Conservation (phyloP, 2,797 vertebrate species). For the Dallia pectoralis region DNA sequence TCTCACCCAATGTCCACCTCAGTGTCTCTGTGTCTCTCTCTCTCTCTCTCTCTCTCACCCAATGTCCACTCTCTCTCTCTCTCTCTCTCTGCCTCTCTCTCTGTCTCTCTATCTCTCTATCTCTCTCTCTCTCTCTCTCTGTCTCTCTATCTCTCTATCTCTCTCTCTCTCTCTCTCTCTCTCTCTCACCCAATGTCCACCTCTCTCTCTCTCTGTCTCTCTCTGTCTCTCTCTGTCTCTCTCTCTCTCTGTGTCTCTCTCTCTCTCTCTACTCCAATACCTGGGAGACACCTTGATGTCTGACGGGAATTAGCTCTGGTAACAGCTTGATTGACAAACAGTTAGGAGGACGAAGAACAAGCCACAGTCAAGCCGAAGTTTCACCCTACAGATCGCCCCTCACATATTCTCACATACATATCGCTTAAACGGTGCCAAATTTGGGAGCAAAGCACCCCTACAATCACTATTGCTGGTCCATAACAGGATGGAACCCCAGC, state of each 20-base stretch:
- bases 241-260: neutral
- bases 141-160: slow-evolving; percentile 8
- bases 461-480: neutral
- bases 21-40: slow-evolving; percentile 33
- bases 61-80: neutral
- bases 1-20: neutral
- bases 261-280: neutral
- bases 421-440: neutral
- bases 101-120: neutral
- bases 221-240: neutral
- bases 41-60: neutral
- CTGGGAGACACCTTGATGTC: neutral
- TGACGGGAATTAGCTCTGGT: neutral
- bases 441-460: neutral
- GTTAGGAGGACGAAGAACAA: neutral
- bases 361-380: neutral
- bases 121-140: slow-evolving; percentile 28
- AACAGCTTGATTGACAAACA: neutral
- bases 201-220: no score
- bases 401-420: neutral
- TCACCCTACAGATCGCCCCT: neutral
- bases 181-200: neutral
- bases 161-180: slow-evolving; percentile 7
- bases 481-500: neutral
- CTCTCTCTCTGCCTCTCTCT: neutral